Base-by-base conservation (phyloP, 1,140 invertebrate species). In the Acromyrmex echinatior region DNA sequence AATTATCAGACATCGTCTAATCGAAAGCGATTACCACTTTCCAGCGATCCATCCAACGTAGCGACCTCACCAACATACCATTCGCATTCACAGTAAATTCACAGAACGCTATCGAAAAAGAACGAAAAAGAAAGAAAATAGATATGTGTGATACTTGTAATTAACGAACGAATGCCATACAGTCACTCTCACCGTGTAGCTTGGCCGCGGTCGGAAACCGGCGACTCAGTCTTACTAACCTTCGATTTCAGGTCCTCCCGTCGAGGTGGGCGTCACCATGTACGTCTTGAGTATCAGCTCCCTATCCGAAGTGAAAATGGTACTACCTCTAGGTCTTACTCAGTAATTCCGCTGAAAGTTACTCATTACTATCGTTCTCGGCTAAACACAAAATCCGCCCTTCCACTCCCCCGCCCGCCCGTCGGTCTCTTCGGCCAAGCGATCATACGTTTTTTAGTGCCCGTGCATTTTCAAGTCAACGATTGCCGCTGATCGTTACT, bases 261-360 rank as follows among this genome's bases (percentile, higher is more conserved):
- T 99, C 95, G 98, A 98, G 97, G 98, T 99, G 95, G 98, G 98
- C 96, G 98, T 99, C 96, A 99, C 98, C 96, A 99, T 99, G 98
- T 98, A 99, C 97, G 98, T 99, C 96, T 98, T 99, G 96, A 99
- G 98, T 97, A 99, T 99, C 97, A 99, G 98, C 97, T 99, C 98
- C 96, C 98, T 99, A 96, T 99, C 98, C 96, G 99, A 99, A 98
- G 98, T 99, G 96, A 98, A 99, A 97, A 99, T 99, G 99, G 98
- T 99, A 98, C 96, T 96, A 95, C 93, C 93, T 95, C 95, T 96
- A 95, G 96, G 96, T 96, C 95, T 96, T 96, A 96, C 90, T 95
- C 96, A 96, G 91, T 93, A 92, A 93, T 93, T 92, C 90, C 89
- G 90, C 88, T 94, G 88, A 94, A 94, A 93, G 90, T 92, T 88